Evolutionary conservation across 2,888 invertebrate species (phyloP).

Genomic region (Phalera bucephala): DNA sequence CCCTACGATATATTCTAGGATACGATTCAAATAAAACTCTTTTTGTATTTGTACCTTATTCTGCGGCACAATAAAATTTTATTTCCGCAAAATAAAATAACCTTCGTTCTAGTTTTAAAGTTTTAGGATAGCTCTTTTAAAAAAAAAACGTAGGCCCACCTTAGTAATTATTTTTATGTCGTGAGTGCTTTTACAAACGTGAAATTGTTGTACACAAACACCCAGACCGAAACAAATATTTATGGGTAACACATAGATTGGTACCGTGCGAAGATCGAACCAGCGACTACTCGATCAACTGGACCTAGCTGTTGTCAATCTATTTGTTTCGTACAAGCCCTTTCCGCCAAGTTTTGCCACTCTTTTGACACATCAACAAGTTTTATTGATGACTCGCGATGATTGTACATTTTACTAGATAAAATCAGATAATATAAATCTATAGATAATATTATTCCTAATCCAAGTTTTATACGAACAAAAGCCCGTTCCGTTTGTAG

Average conservation of each 20-base stretch:
- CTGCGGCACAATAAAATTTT: neutral
- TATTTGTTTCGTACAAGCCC: too few relatives aligned
- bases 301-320: too few relatives aligned
- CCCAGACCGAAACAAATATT: too few relatives aligned
- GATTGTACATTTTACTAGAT: too few relatives aligned
- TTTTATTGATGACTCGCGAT: neutral
- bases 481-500: slow-evolving; percentile 21
- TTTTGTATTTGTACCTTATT: slow-evolving; percentile 15
- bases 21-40: slow-evolving; percentile 25
- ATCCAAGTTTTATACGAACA: slow-evolving; percentile 21
- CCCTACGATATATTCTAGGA: slow-evolving; percentile 25
- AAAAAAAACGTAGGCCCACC: too few relatives aligned
- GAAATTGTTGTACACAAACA: too few relatives aligned
- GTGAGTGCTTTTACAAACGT: too few relatives aligned
- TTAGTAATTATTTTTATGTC: too few relatives aligned
- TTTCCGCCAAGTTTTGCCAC: neutral
- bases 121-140: neutral
- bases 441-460: slow-evolving; percentile 9
- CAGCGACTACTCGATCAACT: too few relatives aligned
- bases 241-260: too few relatives aligned
- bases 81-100: neutral
- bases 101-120: neutral
- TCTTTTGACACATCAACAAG: neutral
- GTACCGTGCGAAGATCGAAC: too few relatives aligned
- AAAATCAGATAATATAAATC: slow-evolving; percentile 14